Evolutionary conservation across 2,888 invertebrate species (phyloP).

Genomic region (Unio delphinus): DNA sequence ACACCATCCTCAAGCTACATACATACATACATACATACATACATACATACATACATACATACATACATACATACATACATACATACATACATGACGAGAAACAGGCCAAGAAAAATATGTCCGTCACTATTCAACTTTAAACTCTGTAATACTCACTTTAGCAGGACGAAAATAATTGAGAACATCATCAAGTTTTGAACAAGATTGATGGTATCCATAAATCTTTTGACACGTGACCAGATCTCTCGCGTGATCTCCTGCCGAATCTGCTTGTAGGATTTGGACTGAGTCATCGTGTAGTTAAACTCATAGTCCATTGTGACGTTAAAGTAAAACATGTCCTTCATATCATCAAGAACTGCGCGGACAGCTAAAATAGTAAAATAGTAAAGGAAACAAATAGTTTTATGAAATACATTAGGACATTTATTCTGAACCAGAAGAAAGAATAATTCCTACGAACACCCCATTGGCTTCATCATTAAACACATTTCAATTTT

Average conservation of each 20-base stretch:
- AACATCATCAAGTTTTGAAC: constrained; percentile 45
- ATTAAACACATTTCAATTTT: too few relatives aligned
- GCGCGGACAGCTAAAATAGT: constrained; percentile 20
- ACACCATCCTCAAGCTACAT: not conserved
- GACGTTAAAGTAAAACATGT: constrained; percentile 66
- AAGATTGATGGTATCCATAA: constrained; percentile 25
- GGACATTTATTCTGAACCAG: too few relatives aligned
- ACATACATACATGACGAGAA: not conserved
- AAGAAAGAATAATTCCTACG: not conserved
- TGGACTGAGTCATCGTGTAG: constrained; percentile 54
- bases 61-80: constrained; percentile 10
- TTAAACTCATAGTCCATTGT: constrained; percentile 54
- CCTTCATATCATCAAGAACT: constrained; percentile 33
- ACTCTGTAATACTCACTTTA: constrained; percentile 42
- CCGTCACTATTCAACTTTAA: not conserved
- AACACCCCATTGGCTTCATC: too few relatives aligned
- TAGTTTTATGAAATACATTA: too few relatives aligned
- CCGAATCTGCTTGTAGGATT: constrained; percentile 52
- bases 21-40: constrained; percentile 5
- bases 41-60: constrained; percentile 7
- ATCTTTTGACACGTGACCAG: constrained; percentile 27
- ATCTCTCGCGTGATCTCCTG: constrained; percentile 57
- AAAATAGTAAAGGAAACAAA: too few relatives aligned
- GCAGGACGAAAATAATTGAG: constrained; percentile 44
- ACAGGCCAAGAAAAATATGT: too few relatives aligned